These are phyloP conservation scores for Phymastichus coffea DNA, from an alignment of 1,140 invertebrate genomes.

Conservation along the genomic window DNA sequence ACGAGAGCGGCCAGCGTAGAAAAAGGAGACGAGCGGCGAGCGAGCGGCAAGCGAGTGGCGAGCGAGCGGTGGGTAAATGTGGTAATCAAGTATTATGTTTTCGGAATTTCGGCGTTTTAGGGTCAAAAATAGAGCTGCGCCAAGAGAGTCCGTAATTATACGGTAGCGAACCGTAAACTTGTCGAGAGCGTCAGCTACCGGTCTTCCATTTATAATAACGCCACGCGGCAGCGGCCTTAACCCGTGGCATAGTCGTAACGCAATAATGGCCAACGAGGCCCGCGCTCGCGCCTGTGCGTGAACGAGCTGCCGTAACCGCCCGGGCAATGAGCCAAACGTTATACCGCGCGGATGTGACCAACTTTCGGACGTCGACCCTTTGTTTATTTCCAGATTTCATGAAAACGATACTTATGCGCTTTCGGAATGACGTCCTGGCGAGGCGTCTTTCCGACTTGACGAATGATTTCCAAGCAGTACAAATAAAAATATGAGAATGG, in stretches of 20 bases:
- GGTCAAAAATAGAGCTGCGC: conserved; percentile 32
- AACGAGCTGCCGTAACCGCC: conserved; percentile 49
- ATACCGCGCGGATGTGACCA: conserved; percentile 30
- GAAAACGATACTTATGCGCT: too few relatives aligned
- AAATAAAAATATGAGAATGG: too few relatives aligned
- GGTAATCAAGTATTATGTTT: conserved; percentile 42
- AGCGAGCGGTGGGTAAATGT: conserved; percentile 33
- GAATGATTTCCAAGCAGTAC: too few relatives aligned
- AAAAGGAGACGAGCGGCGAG: conserved; percentile 28
- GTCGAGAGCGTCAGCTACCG: conserved; percentile 46
- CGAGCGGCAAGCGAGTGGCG: conserved; percentile 35
- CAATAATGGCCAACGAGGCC: conserved; percentile 45
- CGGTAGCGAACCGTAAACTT: conserved; percentile 55
- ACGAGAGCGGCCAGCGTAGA: too few relatives aligned
- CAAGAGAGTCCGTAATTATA: conserved; percentile 50
- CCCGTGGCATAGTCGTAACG: conserved; percentile 43
- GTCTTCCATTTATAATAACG: conserved; percentile 53
- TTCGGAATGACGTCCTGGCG: too few relatives aligned
- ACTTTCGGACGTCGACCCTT: conserved; percentile 27
- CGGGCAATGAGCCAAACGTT: conserved; percentile 40
- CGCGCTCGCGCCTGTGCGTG: not conserved
- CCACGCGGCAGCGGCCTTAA: too few relatives aligned
- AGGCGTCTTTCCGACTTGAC: too few relatives aligned
- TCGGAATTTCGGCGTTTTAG: conserved; percentile 26
- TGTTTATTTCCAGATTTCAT: conserved; percentile 13